Conservation (phyloP, 2,113 vertebrate species). For the Lepidiolamprologus cunningtoni region DNA sequence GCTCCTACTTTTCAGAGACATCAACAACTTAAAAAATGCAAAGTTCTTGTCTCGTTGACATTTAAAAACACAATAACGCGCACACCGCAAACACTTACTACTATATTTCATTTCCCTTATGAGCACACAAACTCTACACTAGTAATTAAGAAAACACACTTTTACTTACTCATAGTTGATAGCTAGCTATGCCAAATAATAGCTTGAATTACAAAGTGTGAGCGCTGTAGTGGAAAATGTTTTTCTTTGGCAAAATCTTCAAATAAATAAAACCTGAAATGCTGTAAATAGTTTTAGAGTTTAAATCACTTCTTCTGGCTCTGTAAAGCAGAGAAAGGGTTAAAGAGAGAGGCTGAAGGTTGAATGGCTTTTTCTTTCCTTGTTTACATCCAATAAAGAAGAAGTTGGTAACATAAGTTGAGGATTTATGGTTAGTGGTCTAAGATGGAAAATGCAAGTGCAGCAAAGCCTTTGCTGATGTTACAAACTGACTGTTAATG, state of each 20-base stretch:
- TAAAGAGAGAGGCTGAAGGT: background rate
- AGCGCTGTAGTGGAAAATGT: background rate
- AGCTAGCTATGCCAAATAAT: background rate
- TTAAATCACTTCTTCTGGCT: background rate
- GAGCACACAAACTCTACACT: background rate
- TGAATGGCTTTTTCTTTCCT: background rate
- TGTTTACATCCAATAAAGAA: slow-evolving; percentile 10
- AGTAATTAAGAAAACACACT: background rate
- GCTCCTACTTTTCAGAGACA: background rate
- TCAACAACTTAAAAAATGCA: background rate
- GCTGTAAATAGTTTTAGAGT: background rate
- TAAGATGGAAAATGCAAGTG: background rate
- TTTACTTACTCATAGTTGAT: background rate
- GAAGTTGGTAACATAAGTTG: background rate
- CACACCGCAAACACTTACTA: background rate
- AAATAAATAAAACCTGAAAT: background rate
- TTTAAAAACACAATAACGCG: background rate
- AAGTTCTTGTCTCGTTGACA: background rate
- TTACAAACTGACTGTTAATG: background rate
- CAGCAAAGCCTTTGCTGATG: background rate
- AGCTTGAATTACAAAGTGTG: background rate
- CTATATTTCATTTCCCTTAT: background rate
- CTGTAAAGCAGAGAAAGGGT: background rate
- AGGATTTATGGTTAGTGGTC: background rate
- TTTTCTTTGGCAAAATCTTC: background rate